Percentiles rank a stretch among this genome's conserved stretches.
These are phyloP conservation scores for Petrosia ficiformis DNA, from an alignment of 37 sponge, comb jelly and placozoan species.

Conservation along the genomic window DNA sequence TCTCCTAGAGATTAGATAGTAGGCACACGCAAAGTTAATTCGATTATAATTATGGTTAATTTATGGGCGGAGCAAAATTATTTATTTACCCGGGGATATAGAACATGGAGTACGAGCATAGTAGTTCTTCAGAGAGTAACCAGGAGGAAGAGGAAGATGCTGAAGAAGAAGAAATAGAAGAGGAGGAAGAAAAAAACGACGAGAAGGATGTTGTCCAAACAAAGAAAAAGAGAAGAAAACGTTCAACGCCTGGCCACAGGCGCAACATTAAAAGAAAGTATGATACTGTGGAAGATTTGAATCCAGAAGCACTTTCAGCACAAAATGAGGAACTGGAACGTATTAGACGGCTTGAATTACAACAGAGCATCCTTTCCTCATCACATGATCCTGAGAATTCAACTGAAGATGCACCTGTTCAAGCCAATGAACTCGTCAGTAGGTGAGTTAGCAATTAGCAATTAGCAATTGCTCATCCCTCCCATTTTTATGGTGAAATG, in stretches of 20 bases:
- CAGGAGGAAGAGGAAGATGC: slow-evolving; percentile 1
- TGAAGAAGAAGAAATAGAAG: slow-evolving; percentile 10
- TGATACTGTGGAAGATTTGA: slow-evolving; percentile 59
- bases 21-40: no score
- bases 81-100: no score
- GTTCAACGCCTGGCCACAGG: not conserved
- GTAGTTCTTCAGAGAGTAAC: no score
- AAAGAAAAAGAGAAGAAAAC: not conserved
- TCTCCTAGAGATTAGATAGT: no score
- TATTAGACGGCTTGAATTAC: slow-evolving; percentile 44
- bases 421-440: no score
- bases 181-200: not conserved
- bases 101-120: no score
- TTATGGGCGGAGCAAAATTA: no score
- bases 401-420: not conserved
- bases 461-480: no score
- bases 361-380: slow-evolving; percentile 15
- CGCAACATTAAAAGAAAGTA: slow-evolving; percentile 15
- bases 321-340: slow-evolving; percentile 77
- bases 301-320: slow-evolving; percentile 59
- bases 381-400: not conserved
- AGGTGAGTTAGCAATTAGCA: no score
- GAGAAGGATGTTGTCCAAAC: not conserved
- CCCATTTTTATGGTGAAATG: no score
- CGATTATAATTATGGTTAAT: no score